A percentile compares a stretch with the other conserved stretches of the same genome.
Conservation (phyloP, 2,797 vertebrate genomes). For the Cryptoprocta ferox region DNA sequence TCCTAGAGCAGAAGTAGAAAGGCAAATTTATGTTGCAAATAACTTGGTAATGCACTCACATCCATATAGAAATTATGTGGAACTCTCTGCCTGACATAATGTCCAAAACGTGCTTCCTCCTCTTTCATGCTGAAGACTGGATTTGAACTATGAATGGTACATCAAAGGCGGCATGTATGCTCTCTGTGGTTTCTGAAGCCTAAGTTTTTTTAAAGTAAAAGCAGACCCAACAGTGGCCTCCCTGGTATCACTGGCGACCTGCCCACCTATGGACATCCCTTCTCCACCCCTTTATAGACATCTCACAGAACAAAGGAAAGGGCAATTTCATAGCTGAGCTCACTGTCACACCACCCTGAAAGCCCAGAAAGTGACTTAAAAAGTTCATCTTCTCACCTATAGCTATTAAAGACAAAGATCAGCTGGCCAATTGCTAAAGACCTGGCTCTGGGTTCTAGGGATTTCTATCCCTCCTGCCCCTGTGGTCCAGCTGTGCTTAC, state of each 20-base stretch:
- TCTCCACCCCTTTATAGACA: background rate
- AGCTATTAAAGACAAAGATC: background rate
- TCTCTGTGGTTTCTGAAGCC: slow-evolving; percentile 8
- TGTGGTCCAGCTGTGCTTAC: background rate
- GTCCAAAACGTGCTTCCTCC: background rate
- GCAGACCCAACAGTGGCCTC: background rate
- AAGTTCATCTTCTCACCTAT: background rate
- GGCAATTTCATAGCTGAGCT: background rate
- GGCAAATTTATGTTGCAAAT: slow-evolving; percentile 24
- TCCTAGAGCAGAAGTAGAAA: slow-evolving; percentile 29
- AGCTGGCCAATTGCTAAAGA: background rate
- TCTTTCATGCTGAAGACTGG: background rate
- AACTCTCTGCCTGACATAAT: background rate
- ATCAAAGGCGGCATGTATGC: background rate
- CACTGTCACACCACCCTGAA: background rate
- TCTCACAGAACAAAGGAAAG: background rate
- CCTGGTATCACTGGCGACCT: background rate
- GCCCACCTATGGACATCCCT: background rate
- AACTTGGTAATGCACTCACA: background rate
- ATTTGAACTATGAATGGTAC: slow-evolving; percentile 8
- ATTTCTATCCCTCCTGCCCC: background rate
- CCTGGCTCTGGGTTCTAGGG: background rate
- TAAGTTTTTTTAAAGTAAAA: background rate
- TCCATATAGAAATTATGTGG: background rate
- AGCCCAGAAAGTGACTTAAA: background rate